Conservation (phyloP, 2,113 vertebrate species). For the Lycaon pictus region DNA sequence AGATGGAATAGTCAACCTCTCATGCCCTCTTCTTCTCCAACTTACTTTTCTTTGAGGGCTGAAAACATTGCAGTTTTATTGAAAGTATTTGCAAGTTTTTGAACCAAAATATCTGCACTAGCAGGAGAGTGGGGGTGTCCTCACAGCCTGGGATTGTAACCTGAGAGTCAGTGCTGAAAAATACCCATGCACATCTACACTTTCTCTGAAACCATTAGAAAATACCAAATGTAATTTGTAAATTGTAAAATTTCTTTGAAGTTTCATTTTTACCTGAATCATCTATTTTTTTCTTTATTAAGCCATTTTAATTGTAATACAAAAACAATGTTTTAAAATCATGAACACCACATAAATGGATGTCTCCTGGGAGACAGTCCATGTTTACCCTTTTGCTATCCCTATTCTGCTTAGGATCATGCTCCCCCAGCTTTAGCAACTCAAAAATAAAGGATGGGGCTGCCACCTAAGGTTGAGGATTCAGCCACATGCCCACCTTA, state of each 20-base stretch:
- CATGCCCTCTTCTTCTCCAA: background rate
- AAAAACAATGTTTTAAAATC: conserved; percentile 24
- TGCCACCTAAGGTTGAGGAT: accelerated
- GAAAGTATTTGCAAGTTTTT: background rate
- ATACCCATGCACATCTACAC: background rate
- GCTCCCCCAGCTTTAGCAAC: background rate
- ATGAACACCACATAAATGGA: background rate
- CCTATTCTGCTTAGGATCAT: background rate
- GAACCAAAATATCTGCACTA: background rate
- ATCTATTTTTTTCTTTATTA: background rate
- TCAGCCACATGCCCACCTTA: no score
- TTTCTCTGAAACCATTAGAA: background rate
- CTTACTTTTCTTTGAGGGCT: background rate
- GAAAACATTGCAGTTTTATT: background rate
- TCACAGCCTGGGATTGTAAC: background rate
- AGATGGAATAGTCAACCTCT: background rate
- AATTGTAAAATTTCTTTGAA: background rate
- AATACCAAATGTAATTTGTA: background rate
- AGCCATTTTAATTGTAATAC: background rate
- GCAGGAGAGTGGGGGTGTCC: background rate
- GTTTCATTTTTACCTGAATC: conserved; percentile 1
- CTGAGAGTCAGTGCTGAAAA: background rate
- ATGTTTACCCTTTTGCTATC: background rate
- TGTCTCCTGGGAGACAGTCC: background rate
- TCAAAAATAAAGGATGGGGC: background rate